Evolutionary conservation across 2,113 vertebrate genomes (phyloP), one percentile per base, ranked within the genome.

Genomic region (Procavia capensis): DNA sequence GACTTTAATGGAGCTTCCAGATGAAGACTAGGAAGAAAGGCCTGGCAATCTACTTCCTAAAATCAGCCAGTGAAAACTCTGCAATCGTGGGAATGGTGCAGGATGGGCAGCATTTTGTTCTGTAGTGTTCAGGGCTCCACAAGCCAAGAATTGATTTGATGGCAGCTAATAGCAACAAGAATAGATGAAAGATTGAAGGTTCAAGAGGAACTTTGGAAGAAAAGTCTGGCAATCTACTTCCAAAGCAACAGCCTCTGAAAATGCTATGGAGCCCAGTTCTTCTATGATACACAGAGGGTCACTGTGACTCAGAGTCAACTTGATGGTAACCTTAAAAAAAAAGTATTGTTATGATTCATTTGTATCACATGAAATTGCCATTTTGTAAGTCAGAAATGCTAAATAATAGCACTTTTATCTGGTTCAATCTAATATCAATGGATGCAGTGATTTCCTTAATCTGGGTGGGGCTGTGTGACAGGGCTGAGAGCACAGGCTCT

Each of bases 391-490:
- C 66, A 39, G 29, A 63, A 66, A 29, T 57, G 34, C 31, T 70
- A 47, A 25, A 22, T 45, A 57, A 41, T 24, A 80, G 90, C 14
- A 43, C 1, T 47, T 78, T 84, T 11, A 39, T 91, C 43, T 27
- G 11, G 20, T 57, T 70, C 27, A 45, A 16, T 17, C 10, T 72
- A 27, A 27, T 22, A 29, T 57, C 2, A 1, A 41, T 13, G 22
- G 5, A 17, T 5, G 39, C 17, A 31, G 22, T 39, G 43, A 72
- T 11, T 1, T 13, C 22, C 10, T 2, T 0, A 4, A 4, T 7
- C 0, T 34, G 50, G 31, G 9, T 20, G 74, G 59, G 2, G 16
- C 39, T 54, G 17, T 34, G 8, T 80, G 5, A 25, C 0, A 17
- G 39, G 31, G 24, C 14, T 29, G 29, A 45, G 50, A 22, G 39